phyloP scores from a whole-genome alignment of 2,888 invertebrate species.

The Temnothorax unifasciatus region DNA sequence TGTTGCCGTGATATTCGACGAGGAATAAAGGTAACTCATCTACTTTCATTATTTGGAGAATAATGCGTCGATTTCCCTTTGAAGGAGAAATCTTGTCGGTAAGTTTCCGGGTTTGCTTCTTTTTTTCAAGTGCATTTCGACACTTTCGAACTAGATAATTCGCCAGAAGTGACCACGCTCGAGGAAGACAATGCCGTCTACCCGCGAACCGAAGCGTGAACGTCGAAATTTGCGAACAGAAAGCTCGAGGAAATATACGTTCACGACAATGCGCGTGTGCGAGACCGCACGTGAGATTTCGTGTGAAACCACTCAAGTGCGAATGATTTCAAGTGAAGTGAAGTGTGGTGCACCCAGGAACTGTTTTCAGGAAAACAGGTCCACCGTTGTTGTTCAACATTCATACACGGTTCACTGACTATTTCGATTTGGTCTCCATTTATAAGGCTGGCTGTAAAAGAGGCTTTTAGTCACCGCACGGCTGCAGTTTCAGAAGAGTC shows the following conservation, averaged over 20 bases:
- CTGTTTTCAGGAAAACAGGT: slow-evolving; percentile 55
- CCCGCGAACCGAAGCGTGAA: slow-evolving; percentile 12
- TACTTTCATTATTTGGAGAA: slow-evolving; percentile 22
- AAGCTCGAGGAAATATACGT: slow-evolving; percentile 5
- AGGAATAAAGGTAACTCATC: background rate
- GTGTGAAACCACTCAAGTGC: slow-evolving; percentile 62
- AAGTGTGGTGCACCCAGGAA: slow-evolving; percentile 58
- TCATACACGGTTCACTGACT: slow-evolving; percentile 77
- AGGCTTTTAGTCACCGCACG: slow-evolving; percentile 73
- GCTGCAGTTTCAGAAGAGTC: slow-evolving; percentile 53
- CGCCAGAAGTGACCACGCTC: background rate
- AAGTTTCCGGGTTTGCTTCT: background rate
- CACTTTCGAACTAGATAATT: slow-evolving; percentile 14
- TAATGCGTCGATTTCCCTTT: slow-evolving; percentile 15
- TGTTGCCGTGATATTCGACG: background rate
- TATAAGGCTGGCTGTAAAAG: slow-evolving; percentile 78
- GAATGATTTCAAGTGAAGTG: slow-evolving; percentile 67
- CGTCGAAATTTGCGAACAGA: background rate
- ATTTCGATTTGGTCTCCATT: slow-evolving; percentile 75
- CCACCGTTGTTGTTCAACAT: background rate
- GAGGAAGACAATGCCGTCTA: background rate
- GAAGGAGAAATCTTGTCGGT: background rate
- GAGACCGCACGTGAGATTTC: slow-evolving; percentile 56
- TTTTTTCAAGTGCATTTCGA: slow-evolving; percentile 2
- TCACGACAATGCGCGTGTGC: slow-evolving; percentile 61